A percentile compares a stretch with the other conserved stretches of the same genome.
phyloP scores from a whole-genome alignment of 2,888 invertebrate species.

The Machimus rusticus region DNA sequence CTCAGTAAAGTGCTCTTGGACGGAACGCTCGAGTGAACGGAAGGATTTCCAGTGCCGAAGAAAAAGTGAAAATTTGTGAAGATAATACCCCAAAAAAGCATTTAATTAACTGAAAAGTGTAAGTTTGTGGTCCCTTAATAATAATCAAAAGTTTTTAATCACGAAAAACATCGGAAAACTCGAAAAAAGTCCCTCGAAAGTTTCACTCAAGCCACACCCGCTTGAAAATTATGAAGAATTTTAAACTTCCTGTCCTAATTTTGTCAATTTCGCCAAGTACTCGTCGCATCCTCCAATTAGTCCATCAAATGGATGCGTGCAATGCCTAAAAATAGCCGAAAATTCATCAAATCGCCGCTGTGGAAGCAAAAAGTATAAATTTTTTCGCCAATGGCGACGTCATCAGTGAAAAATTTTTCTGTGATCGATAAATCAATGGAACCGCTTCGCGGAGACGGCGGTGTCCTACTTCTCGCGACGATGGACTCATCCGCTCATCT shows the following conservation, averaged over 20 bases:
- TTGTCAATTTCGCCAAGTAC: neutral
- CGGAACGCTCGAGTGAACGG: neutral
- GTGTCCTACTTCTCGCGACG: slow-evolving; percentile 3
- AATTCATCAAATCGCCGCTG: neutral
- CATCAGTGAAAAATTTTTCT: slow-evolving; percentile 36
- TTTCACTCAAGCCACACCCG: slow-evolving; percentile 34
- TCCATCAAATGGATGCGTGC: neutral
- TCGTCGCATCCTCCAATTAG: neutral
- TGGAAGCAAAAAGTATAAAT: neutral
- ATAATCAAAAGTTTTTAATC: neutral
- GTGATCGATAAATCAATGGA: slow-evolving; percentile 41
- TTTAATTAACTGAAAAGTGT: slow-evolving; percentile 15
- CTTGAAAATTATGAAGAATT: neutral
- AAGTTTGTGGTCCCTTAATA: neutral
- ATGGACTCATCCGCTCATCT: neutral
- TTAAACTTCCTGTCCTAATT: slow-evolving; percentile 24
- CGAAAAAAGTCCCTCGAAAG: neutral
- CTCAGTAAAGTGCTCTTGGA: slow-evolving; percentile 8
- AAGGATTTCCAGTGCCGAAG: neutral
- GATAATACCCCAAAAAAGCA: neutral
- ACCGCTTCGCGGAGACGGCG: neutral
- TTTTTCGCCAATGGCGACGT: slow-evolving; percentile 30
- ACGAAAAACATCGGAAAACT: neutral
- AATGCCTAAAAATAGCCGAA: slow-evolving; percentile 12
- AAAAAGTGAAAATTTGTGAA: slow-evolving; percentile 7